Evolutionary conservation across 1,140 invertebrate species (phyloP).

Genomic region (Proales similis): DNA sequence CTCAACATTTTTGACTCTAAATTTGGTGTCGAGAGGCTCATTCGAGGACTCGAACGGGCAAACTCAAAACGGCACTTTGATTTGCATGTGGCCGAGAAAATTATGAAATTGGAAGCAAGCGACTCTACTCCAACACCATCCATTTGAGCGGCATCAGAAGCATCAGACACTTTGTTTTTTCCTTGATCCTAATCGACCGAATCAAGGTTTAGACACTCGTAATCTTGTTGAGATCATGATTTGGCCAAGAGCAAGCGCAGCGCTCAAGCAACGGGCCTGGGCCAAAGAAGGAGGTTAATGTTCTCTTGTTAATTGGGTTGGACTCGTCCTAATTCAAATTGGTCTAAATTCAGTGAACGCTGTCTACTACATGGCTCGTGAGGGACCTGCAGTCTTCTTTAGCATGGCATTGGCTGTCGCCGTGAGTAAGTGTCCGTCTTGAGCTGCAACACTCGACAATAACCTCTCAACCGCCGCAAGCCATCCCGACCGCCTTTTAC

Average conservation of each 20-base stretch:
- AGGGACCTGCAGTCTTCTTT: constrained; percentile 31
- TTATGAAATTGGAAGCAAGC: too few relatives aligned
- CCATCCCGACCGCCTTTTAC: constrained; percentile 9
- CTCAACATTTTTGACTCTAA: too few relatives aligned
- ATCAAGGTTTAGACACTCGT: too few relatives aligned
- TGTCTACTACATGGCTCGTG: constrained; percentile 8
- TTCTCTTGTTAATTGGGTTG: background rate
- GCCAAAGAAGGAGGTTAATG: background rate
- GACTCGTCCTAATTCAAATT: background rate
- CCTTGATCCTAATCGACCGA: too few relatives aligned
- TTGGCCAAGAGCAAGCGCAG: constrained; percentile 36
- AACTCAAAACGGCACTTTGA: too few relatives aligned
- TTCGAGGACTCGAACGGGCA: too few relatives aligned
- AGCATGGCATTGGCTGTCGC: constrained; percentile 13
- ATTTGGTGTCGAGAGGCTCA: too few relatives aligned
- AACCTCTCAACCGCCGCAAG: background rate
- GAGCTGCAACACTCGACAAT: background rate
- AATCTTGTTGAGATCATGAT: too few relatives aligned
- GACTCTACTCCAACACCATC: too few relatives aligned
- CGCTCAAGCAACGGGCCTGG: constrained; percentile 27
- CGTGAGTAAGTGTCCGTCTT: background rate
- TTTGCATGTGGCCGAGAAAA: too few relatives aligned
- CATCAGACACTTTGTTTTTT: too few relatives aligned
- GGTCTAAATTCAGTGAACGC: background rate
- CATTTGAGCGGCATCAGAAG: too few relatives aligned